Percentiles rank a stretch among this genome's conserved stretches.
Conservation (phyloP, 2,113 vertebrate genomes). For the Heterochromis multidens region DNA sequence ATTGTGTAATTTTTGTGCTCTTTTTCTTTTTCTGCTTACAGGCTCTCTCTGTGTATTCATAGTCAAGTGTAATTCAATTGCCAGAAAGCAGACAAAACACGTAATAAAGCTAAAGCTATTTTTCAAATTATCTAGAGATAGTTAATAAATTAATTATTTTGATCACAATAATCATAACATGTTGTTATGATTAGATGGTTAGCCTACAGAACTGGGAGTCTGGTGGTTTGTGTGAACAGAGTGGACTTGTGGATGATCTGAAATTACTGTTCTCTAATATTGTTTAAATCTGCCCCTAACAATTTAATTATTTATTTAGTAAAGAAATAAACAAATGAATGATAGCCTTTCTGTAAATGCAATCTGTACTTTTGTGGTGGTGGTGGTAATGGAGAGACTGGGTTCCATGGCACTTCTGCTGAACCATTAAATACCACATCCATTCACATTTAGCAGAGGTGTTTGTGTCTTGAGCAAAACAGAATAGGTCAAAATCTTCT, state of each 20-base stretch:
- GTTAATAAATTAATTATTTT: background rate
- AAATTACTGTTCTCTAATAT: background rate
- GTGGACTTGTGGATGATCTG: too few species aligned
- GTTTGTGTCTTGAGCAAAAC: background rate
- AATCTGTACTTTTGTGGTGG: background rate
- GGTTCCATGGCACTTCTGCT: background rate
- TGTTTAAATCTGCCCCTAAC: background rate
- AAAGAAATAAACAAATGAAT: background rate
- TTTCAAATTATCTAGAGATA: background rate
- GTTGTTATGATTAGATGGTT: too few species aligned
- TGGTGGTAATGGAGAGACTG: background rate
- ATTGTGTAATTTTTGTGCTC: background rate
- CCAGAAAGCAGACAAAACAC: background rate
- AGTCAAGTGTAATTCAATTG: background rate
- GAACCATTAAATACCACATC: background rate
- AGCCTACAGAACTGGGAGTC: background rate
- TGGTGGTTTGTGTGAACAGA: too few species aligned
- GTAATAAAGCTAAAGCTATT: background rate
- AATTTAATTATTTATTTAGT: background rate
- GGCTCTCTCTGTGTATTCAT: background rate
- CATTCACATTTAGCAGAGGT: background rate
- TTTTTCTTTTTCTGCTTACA: background rate
- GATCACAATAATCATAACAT: background rate
- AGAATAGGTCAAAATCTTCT: background rate
- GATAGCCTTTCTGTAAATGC: background rate